Percentiles rank a stretch among this genome's conserved stretches.
Conservation (phyloP, 2,113 vertebrate species). For the Nothocercus julius region DNA sequence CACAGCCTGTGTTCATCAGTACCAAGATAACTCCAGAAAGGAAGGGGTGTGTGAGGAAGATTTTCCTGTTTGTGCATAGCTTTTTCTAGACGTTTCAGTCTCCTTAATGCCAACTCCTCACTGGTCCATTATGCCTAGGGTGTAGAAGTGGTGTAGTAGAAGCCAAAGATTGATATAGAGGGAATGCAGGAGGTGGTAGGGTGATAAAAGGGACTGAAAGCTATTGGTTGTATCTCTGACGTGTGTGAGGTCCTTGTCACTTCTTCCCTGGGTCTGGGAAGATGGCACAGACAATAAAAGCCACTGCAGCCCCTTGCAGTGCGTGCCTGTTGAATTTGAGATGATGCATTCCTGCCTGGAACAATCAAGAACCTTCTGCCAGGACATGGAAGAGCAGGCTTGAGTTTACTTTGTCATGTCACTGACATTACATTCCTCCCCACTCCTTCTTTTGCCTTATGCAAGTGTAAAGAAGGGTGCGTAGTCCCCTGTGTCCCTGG, state of each 20-base stretch:
- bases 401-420: not conserved
- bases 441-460: not conserved
- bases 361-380: not conserved
- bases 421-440: not conserved
- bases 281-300: not conserved
- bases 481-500: not conserved
- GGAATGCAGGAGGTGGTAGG: not conserved
- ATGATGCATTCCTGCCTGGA: not conserved
- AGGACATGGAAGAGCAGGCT: not conserved
- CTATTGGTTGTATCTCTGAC: not conserved
- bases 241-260: not conserved
- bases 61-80: not conserved
- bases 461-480: not conserved
- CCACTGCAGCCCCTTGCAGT: not conserved
- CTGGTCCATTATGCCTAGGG: not conserved
- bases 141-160: not conserved
- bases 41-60: not conserved
- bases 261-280: not conserved
- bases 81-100: not conserved
- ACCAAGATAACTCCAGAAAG: not conserved
- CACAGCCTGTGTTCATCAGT: not conserved
- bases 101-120: not conserved
- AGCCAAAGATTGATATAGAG: not conserved
- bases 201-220: not conserved
- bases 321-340: not conserved